Conservation (phyloP, 2,888 invertebrate species). For the Nebria brevicollis region DNA sequence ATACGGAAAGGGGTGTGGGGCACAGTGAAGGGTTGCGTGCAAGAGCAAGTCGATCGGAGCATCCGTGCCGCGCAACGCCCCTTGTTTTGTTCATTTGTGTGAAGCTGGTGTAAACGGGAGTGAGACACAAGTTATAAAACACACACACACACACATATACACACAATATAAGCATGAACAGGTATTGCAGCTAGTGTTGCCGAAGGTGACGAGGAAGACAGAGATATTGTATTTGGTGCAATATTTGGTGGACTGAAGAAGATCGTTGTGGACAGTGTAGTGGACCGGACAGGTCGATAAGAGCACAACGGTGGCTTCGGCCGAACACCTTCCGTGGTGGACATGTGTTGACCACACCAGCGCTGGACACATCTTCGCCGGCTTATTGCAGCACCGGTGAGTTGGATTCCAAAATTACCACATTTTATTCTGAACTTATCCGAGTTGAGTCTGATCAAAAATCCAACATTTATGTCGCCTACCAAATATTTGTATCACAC, state of each 20-base stretch:
- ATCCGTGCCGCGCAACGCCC: conserved; percentile 26
- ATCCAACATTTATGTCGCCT: too few relatives aligned
- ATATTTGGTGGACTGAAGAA: background rate
- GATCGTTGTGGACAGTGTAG: conserved; percentile 37
- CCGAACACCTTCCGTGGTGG: conserved; percentile 44
- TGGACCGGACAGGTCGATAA: conserved; percentile 39
- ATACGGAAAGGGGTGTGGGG: conserved; percentile 8
- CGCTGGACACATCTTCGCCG: conserved; percentile 37
- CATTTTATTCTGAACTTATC: too few relatives aligned
- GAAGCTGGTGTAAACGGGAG: conserved; percentile 19
- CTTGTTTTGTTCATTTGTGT: conserved; percentile 42
- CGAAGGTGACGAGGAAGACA: conserved; percentile 19
- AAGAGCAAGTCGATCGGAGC: conserved; percentile 15
- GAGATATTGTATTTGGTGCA: background rate
- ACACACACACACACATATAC: conserved; percentile 14
- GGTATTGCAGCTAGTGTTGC: conserved; percentile 3
- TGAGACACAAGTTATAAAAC: conserved; percentile 13
- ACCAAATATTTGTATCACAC: too few relatives aligned
- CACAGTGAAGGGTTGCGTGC: conserved; percentile 12
- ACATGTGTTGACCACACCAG: conserved; percentile 46
- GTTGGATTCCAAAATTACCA: conserved; percentile 5
- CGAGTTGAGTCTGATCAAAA: too few relatives aligned
- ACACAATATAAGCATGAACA: conserved; percentile 4
- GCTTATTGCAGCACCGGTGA: conserved; percentile 38
- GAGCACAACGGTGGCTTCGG: conserved; percentile 42